Conservation (phyloP, 2,888 invertebrate species). For the Scaeva pyrastri region DNA sequence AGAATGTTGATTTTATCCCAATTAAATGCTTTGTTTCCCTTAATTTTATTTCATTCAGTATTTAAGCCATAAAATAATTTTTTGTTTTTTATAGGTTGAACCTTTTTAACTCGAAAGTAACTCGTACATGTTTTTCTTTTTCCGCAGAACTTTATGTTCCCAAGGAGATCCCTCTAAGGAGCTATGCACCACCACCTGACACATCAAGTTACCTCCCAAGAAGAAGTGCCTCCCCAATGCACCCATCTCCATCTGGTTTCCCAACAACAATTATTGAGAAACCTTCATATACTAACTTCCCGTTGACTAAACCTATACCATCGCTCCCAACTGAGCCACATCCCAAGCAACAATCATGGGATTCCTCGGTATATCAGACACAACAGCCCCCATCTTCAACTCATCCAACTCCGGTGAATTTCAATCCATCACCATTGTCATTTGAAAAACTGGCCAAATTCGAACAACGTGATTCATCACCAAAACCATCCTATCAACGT, state of each 20-base stretch:
- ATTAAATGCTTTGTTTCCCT: slow-evolving; percentile 58
- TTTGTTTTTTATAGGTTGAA: not conserved
- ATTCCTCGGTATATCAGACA: slow-evolving; percentile 77
- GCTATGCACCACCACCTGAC: slow-evolving; percentile 82
- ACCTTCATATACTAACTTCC: slow-evolving; percentile 45
- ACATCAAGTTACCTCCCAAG: slow-evolving; percentile 82
- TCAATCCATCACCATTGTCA: slow-evolving; percentile 82
- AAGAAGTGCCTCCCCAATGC: slow-evolving; percentile 79
- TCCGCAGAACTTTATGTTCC: slow-evolving; percentile 77
- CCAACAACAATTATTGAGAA: slow-evolving; percentile 21
- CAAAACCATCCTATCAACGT: slow-evolving; percentile 51
- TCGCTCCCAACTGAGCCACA: slow-evolving; percentile 80
- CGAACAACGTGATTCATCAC: slow-evolving; percentile 75
- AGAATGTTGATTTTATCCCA: slow-evolving; percentile 10
- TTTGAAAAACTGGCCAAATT: slow-evolving; percentile 82
- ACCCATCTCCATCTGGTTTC: slow-evolving; percentile 52
- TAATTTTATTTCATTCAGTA: slow-evolving; percentile 11
- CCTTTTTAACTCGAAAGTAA: too few relatives aligned
- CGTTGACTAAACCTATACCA: slow-evolving; percentile 70
- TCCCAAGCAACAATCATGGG: slow-evolving; percentile 82
- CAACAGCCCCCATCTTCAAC: slow-evolving; percentile 63
- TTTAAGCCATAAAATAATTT: not conserved
- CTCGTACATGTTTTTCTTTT: not conserved
- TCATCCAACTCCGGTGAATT: slow-evolving; percentile 78
- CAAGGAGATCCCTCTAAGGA: slow-evolving; percentile 82